Evolutionary conservation across 92 coral and sea anemone genomes (phyloP), one percentile per base, ranked within the genome.

Genomic region (Parazoanthus swiftii): DNA sequence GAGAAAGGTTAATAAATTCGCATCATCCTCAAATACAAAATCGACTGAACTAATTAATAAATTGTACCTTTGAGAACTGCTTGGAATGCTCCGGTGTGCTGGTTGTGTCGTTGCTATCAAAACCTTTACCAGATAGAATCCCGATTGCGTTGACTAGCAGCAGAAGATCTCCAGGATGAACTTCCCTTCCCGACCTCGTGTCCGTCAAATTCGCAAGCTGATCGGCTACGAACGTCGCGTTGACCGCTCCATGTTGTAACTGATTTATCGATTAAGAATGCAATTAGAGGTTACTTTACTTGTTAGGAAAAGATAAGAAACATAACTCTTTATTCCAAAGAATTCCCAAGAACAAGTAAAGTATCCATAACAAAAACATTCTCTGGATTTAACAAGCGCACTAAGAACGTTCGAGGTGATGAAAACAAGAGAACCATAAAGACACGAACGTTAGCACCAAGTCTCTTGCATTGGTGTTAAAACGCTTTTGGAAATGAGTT

Each of bases 121-220:
- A 86, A 33, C 85, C 95, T 82, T 92, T 88, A 56, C 33, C 72
- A 37, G 95, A 85, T 42, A 94, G 85, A 54, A 86, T 83, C 16
- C 90, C 95, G 16, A 94, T 88, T 18, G 92, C 92, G 65, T 93
- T 90, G 33, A 94, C 98, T 37, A 91, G 77, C 10, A 90, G 74
- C 16, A 88, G 90, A 37, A 94, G 91, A 79, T 94, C 98, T 56
- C 98, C 98, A 77, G 98, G 90, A 73, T 94, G 93, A 3, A 94
- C 81, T 18, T 79, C 87, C 63, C 87, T 82, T 10, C 85, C 94
- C 0, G 91, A 79, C 42, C 88, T 75, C 23, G 85, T 84, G 80
- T 89, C 89, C 65, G 98, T 95, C 78, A 95, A 86, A 21, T 89
- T 87, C 13, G 93, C 93, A 21, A 94, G 92, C 82, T 88, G 92